These are phyloP conservation scores for Campoplex nolae DNA, from an alignment of 2,888 invertebrate genomes.

Conservation along the genomic window DNA sequence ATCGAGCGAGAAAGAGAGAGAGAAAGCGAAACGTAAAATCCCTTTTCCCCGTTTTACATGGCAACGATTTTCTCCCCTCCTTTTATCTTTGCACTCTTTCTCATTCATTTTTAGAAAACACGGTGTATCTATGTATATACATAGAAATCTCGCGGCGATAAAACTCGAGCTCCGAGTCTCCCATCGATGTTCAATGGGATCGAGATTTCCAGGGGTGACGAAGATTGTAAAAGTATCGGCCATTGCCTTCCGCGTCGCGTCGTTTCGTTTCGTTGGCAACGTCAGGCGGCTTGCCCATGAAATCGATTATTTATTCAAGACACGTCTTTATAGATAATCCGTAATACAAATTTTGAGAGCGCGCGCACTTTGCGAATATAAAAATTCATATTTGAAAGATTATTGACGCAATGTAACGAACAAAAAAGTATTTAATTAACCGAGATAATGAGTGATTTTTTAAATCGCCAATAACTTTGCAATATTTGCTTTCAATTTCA, in stretches of 20 bases:
- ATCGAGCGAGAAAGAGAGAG: not conserved
- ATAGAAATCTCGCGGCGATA: not conserved
- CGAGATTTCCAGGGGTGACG: conserved; percentile 28
- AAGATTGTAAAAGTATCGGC: conserved; percentile 12
- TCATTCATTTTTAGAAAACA: not conserved
- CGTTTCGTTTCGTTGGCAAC: conserved; percentile 15
- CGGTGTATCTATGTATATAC: not conserved
- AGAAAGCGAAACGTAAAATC: not conserved
- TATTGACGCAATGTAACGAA: not conserved
- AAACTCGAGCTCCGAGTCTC: not conserved
- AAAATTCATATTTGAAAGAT: not conserved
- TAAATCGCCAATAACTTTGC: not conserved
- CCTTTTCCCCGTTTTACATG: conserved; percentile 12
- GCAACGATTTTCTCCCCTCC: not conserved
- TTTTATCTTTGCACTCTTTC: not conserved
- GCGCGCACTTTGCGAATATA: not conserved
- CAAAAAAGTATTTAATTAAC: not conserved
- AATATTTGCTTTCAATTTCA: not conserved
- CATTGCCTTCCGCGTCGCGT: not conserved
- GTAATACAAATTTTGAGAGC: not conserved
- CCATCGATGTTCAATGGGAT: conserved; percentile 15
- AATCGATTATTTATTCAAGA: conserved; percentile 21
- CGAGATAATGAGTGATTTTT: not conserved
- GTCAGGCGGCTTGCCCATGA: not conserved
- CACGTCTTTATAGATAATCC: not conserved